Evolutionary conservation across 2,113 vertebrate species (phyloP).

Genomic region (Mobula birostris): DNA sequence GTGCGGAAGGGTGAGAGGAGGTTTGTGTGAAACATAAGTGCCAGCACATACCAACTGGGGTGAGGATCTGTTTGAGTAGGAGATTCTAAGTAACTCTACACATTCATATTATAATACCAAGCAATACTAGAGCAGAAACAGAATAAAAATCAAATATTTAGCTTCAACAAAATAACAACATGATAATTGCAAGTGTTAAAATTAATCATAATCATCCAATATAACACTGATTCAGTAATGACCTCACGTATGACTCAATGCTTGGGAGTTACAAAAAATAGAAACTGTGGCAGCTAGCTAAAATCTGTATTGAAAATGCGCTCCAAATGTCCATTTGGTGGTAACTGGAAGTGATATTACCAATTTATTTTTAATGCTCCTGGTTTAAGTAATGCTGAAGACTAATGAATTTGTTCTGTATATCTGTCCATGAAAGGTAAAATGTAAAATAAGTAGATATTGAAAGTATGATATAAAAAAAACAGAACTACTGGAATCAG

Average conservation of each 20-base stretch:
- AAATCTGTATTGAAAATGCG: neutral
- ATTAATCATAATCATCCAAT: neutral
- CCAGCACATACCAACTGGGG: neutral
- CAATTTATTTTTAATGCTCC: neutral
- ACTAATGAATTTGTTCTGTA: neutral
- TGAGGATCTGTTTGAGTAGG: neutral
- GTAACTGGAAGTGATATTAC: neutral
- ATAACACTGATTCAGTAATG: neutral
- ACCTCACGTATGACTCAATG: neutral
- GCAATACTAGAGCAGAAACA: neutral
- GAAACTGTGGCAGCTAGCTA: neutral
- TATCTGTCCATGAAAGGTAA: no score
- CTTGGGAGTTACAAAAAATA: neutral
- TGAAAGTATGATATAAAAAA: no score
- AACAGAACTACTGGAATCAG: no score
- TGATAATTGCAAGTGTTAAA: slow-evolving; percentile 10
- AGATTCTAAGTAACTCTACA: neutral
- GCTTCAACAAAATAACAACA: neutral
- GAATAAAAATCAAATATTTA: neutral
- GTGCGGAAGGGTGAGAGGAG: neutral
- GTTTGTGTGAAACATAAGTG: neutral
- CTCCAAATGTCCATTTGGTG: neutral
- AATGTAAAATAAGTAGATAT: no score
- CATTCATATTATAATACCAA: neutral
- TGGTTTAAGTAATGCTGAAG: neutral